Percentiles rank a stretch among this genome's conserved stretches.
Evolutionary conservation across 2,113 vertebrate species (phyloP).

Genomic region (Aldabrachelys gigantea): DNA sequence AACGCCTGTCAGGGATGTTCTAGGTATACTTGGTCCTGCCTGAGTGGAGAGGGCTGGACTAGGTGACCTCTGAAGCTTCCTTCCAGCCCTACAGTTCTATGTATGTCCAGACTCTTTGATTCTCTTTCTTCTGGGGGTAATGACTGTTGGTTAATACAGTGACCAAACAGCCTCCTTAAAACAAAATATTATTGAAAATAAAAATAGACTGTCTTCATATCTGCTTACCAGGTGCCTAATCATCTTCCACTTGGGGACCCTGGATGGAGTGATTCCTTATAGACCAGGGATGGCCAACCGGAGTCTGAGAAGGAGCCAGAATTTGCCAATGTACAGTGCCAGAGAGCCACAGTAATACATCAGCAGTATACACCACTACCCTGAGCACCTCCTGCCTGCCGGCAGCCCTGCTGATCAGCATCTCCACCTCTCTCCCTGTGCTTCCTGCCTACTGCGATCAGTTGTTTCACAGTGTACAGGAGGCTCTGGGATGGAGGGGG

Average conservation of each 20-base stretch:
- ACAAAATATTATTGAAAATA: background rate
- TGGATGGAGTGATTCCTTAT: background rate
- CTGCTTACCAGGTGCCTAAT: background rate
- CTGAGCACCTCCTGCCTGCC: too few relatives aligned
- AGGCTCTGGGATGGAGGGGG: too few relatives aligned
- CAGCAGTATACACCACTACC: too few relatives aligned
- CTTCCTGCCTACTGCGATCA: too few relatives aligned
- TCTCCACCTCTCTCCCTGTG: too few relatives aligned
- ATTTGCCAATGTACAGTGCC: too few relatives aligned
- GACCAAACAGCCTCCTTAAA: background rate
- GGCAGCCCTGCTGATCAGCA: too few relatives aligned
- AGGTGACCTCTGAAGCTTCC: background rate
- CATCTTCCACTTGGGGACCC: background rate
- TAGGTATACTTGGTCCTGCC: background rate
- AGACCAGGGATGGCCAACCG: background rate
- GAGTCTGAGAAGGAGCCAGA: too few relatives aligned
- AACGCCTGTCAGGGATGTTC: background rate
- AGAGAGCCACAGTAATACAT: too few relatives aligned
- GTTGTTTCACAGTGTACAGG: too few relatives aligned
- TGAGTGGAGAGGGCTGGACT: background rate
- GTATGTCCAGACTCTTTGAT: constrained; percentile 43
- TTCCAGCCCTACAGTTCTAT: background rate
- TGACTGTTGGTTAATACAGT: background rate
- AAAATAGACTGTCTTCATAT: background rate
- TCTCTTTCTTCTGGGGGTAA: constrained; percentile 23